Conservation (phyloP, 1,140 invertebrate species). For the Heliconius eleuchia region DNA sequence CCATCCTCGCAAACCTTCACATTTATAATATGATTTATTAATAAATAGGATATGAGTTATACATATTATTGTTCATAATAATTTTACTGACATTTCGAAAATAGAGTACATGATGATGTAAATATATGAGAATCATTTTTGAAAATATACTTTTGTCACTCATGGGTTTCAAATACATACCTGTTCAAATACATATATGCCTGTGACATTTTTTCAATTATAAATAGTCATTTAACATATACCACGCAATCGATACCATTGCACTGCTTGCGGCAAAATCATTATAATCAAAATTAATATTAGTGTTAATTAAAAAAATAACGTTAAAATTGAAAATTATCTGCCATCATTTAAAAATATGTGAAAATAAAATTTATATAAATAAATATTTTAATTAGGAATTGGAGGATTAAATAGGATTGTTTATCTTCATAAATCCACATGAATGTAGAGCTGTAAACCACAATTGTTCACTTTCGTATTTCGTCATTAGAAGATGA, state of each 20-base stretch:
- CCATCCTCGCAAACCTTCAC: too few species aligned
- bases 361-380: neutral
- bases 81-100: too few species aligned
- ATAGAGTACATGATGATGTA: neutral
- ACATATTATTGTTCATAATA: neutral
- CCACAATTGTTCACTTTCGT: too few species aligned
- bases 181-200: neutral
- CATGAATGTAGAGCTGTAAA: too few species aligned
- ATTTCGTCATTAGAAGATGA: too few species aligned
- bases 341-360: neutral
- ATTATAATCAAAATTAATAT: constrained; percentile 37
- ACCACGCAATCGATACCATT: constrained; percentile 54
- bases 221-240: constrained; percentile 6
- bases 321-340: neutral
- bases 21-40: too few species aligned
- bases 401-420: too few species aligned
- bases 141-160: neutral
- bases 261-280: constrained; percentile 52
- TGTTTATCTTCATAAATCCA: too few species aligned
- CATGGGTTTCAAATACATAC: neutral
- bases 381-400: neutral
- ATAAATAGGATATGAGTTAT: neutral
- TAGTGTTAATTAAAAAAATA: constrained; percentile 29
- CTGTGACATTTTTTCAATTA: neutral
- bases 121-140: neutral